Percentiles rank a stretch among this genome's conserved stretches.
These are phyloP conservation scores for Seriola aureovittata DNA, from an alignment of 2,113 vertebrate genomes.

Conservation along the genomic window DNA sequence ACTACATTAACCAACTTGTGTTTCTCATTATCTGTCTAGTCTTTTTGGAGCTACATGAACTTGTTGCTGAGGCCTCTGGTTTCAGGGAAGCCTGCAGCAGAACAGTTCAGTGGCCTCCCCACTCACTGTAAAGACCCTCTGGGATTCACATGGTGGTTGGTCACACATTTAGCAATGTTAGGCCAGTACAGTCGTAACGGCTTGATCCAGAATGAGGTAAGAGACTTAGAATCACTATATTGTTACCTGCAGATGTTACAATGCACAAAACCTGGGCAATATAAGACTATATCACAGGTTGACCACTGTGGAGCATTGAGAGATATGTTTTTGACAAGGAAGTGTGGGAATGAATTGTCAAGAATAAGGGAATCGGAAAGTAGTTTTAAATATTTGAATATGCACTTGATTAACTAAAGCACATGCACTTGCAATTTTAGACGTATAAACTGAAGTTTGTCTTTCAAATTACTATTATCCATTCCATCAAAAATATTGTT, in stretches of 20 bases:
- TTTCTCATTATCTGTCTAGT: conserved; percentile 78
- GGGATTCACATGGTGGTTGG: conserved; percentile 95
- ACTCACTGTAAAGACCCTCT: conserved; percentile 90
- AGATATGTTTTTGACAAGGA: background rate
- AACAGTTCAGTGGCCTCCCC: conserved; percentile 68
- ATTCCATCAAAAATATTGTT: too few species aligned
- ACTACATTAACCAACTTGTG: conserved; percentile 2
- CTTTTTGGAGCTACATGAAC: conserved; percentile 93
- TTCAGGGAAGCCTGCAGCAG: conserved; percentile 64
- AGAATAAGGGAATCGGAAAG: too few species aligned
- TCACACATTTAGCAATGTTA: conserved; percentile 89
- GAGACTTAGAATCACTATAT: background rate
- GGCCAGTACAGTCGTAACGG: conserved; percentile 90
- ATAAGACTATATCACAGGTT: background rate
- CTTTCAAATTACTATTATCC: too few species aligned
- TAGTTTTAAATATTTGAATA: too few species aligned
- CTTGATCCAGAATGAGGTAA: conserved; percentile 86
- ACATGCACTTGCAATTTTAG: too few species aligned
- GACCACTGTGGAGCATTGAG: background rate
- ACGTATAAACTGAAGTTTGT: too few species aligned
- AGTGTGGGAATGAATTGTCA: background rate
- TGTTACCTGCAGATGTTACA: background rate
- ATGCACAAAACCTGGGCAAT: background rate
- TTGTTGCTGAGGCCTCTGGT: conserved; percentile 83
- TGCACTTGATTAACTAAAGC: too few species aligned